Evolutionary conservation across 2,113 vertebrate species (phyloP).

Genomic region (Carlito syrichta): DNA sequence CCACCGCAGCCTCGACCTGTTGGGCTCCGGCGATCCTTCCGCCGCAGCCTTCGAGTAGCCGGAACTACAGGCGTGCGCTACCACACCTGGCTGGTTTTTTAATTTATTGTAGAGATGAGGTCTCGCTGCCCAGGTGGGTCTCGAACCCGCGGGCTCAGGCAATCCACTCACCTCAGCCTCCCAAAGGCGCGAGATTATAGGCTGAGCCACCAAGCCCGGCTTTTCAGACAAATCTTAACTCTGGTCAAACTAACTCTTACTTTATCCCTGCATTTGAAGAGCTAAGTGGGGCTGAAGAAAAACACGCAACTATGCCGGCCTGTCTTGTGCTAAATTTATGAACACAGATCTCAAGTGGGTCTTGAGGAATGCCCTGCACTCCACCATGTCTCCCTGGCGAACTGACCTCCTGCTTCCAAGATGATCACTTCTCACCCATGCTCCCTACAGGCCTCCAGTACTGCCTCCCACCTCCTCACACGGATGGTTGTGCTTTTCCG

Average conservation of each 20-base stretch:
- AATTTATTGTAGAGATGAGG: no score
- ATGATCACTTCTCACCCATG: neutral
- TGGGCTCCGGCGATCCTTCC: no score
- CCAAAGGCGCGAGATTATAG: no score
- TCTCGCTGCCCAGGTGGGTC: no score
- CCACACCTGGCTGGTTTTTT: no score
- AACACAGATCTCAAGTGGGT: neutral
- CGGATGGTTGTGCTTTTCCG: neutral
- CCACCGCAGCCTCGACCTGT: no score
- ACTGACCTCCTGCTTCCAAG: neutral
- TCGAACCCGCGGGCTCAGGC: no score
- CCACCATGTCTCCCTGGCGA: neutral
- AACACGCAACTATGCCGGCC: neutral
- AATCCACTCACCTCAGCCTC: no score
- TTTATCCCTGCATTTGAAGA: neutral
- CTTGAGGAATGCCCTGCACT: neutral
- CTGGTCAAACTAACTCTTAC: neutral
- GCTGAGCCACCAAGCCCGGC: no score
- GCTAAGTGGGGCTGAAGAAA: neutral
- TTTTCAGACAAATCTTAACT: neutral
- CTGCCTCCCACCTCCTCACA: neutral
- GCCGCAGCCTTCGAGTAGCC: no score
- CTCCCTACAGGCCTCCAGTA: neutral
- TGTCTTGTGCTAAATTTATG: neutral
- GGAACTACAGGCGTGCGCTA: no score